These are phyloP conservation scores for Alosa alosa DNA, from an alignment of 2,113 vertebrate genomes.

Conservation along the genomic window DNA sequence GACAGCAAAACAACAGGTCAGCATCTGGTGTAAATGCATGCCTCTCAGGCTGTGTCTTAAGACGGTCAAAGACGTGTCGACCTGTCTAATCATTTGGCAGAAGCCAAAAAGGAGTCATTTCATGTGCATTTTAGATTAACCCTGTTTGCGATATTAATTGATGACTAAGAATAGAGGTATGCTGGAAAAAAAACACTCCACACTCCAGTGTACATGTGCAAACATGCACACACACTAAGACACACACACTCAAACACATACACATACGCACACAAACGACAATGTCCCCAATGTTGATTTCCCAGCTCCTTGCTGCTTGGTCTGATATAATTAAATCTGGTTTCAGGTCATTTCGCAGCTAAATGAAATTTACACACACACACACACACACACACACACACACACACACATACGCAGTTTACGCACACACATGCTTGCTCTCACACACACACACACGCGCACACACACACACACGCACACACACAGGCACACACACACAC, in stretches of 20 bases:
- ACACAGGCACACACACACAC: neutral
- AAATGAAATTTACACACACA: conserved; percentile 1
- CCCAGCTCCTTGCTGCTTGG: neutral
- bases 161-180: neutral
- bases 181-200: neutral
- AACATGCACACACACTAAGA: neutral
- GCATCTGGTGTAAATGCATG: neutral
- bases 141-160: too few species aligned
- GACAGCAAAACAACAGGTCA: conserved; percentile 10
- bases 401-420: neutral
- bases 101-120: neutral
- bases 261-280: neutral
- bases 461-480: neutral
- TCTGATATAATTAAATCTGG: conserved; percentile 10
- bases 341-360: conserved; percentile 6
- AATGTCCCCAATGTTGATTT: neutral
- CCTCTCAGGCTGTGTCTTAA: neutral
- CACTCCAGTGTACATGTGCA: too few species aligned
- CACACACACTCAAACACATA: conserved; percentile 2
- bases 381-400: neutral
- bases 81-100: neutral
- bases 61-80: neutral
- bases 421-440: neutral
- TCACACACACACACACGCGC: neutral
- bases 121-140: neutral